Conservation (phyloP, 2,888 invertebrate species). For the Drosophila putrida region DNA sequence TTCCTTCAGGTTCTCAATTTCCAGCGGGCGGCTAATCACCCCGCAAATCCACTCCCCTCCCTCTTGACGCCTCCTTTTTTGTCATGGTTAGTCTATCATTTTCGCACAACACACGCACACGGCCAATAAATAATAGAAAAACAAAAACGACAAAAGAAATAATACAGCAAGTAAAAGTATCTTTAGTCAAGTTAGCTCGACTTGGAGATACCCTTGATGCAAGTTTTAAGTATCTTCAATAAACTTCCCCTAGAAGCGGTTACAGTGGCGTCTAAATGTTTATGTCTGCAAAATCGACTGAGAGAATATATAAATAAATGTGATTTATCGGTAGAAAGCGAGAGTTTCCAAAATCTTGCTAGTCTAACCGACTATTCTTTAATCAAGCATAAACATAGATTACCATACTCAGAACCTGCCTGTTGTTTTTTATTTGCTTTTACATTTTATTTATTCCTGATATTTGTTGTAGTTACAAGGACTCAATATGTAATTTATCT, state of each 20-base stretch:
- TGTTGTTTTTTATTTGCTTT: too few species aligned
- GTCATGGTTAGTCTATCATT: constrained; percentile 60
- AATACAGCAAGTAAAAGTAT: constrained; percentile 2
- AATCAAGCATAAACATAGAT: too few species aligned
- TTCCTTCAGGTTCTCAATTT: constrained; percentile 32
- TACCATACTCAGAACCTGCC: too few species aligned
- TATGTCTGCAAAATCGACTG: not conserved
- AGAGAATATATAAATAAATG: too few species aligned
- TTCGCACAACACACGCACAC: constrained; percentile 77
- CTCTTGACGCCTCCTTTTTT: not conserved
- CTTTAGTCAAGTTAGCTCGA: not conserved
- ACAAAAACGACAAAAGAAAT: constrained; percentile 43
- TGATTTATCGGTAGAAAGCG: too few species aligned
- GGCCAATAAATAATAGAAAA: constrained; percentile 73
- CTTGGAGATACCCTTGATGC: not conserved
- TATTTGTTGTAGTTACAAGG: too few species aligned
- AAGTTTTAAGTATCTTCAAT: not conserved
- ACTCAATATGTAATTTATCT: too few species aligned
- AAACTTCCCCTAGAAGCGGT: too few species aligned
- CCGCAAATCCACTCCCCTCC: constrained; percentile 4
- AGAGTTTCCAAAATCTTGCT: too few species aligned
- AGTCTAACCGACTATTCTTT: too few species aligned
- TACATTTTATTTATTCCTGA: too few species aligned
- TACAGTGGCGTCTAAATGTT: not conserved
- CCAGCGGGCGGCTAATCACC: constrained; percentile 56